phyloP scores from a whole-genome alignment of 2,888 invertebrate genomes.

The Anthoptus insignis region DNA sequence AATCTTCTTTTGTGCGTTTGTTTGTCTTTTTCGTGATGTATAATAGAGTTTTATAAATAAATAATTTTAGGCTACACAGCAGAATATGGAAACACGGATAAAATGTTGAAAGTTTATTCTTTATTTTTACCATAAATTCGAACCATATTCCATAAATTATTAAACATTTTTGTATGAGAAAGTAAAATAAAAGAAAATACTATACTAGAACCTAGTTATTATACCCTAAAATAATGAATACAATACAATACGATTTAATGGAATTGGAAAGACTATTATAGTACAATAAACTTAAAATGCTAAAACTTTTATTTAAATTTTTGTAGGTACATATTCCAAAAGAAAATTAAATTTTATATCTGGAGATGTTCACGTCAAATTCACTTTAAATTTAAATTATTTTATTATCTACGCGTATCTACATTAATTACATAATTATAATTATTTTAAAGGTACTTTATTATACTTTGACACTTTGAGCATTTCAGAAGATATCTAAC shows the following conservation, averaged over 20 bases:
- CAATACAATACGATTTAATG: too few relatives aligned
- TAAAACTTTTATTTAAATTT: too few relatives aligned
- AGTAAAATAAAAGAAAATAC: neutral
- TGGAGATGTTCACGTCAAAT: neutral
- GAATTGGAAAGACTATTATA: too few relatives aligned
- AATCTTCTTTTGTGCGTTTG: too few relatives aligned
- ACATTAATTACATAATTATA: conserved; percentile 13
- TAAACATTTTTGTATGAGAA: too few relatives aligned
- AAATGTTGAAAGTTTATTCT: conserved; percentile 1
- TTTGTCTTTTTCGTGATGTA: too few relatives aligned
- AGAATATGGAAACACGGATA: neutral
- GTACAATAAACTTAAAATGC: too few relatives aligned
- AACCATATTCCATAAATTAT: conserved; percentile 7
- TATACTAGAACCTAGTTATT: neutral
- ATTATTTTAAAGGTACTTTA: too few relatives aligned
- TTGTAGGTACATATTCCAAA: too few relatives aligned
- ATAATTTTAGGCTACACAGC: too few relatives aligned
- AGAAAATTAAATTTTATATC: neutral
- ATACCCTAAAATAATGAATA: neutral
- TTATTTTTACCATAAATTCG: conserved; percentile 19
- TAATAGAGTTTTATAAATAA: too few relatives aligned
- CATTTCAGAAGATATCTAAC: conserved; percentile 11
- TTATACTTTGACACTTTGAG: conserved; percentile 36
- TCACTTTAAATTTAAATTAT: neutral
- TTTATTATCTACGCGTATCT: neutral